Base-by-base conservation (phyloP, 2,888 invertebrate species). In the Orchestes rusci region DNA sequence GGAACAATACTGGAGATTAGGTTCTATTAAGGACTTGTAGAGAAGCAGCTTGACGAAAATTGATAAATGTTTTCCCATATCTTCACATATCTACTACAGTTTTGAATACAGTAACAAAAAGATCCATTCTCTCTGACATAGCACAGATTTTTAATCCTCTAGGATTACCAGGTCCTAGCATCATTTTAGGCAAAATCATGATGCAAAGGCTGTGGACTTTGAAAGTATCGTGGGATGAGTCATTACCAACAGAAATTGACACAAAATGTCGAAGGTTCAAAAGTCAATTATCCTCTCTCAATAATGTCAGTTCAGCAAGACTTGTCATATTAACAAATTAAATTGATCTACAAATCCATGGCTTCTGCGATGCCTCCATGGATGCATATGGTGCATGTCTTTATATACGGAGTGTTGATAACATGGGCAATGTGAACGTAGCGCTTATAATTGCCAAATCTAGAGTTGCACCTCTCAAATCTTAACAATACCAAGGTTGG, bases 381-480 rank as follows among this genome's bases (percentile, higher is more conserved):
- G 23, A 27, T 8, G 45, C 39, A 3, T 45, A 45, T 30, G 45
- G 40, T 3, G 29, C 39, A 10, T 45, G 40, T 28, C 10, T 45
- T n/a, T 45, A 40, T 40, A n/a, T 45, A 10, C n/a, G 44, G 10
- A 44, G 39, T 40, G 23, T 38, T n/a, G 8, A 29, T 10, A 12
- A n/a, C 4, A n/a, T 30, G 16, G 44, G 40, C 2, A 3, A 15
- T 16, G 18, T 39, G 3, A 5, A n/a, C 1, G 36, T 35, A 17
- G 5, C 13, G 1, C 29, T 48, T 17, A 5, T 43, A 2, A 33
- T n/a, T 17, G 16, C 38, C 3, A 47, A 47, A 30, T 3, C 19
- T 2, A 42, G 16, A 10, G 47, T 47, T 5, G 47, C 47, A 2
- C 47, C 47, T 3, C 15, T 47, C 3, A 47, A 47, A 29, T 31